These are phyloP conservation scores for Melanotaenia parkinsoni DNA, from an alignment of 2,797 vertebrate species.

Conservation along the genomic window DNA sequence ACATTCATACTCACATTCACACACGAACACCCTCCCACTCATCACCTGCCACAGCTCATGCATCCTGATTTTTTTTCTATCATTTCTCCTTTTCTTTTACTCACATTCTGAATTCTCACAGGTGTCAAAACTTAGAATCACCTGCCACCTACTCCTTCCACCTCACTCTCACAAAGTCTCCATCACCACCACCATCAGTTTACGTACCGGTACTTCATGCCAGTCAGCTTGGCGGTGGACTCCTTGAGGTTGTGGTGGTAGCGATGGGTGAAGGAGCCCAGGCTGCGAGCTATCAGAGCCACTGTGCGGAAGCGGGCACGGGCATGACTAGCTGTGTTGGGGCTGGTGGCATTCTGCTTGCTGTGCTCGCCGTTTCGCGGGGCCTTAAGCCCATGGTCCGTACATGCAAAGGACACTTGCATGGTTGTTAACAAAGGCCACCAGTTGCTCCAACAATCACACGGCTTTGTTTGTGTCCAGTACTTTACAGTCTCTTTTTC, in stretches of 20 bases:
- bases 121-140: slow-evolving; percentile 6
- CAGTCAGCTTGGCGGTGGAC: slow-evolving; percentile 97
- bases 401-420: slow-evolving; percentile 99
- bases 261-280: slow-evolving; percentile 95
- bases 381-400: slow-evolving; percentile 95
- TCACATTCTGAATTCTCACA: slow-evolving; percentile 8
- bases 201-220: slow-evolving; percentile 96
- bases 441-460: slow-evolving; percentile 35
- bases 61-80: slow-evolving; percentile 26
- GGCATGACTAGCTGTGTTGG: slow-evolving; percentile 87
- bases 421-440: slow-evolving; percentile 80
- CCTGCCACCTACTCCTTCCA: slow-evolving; percentile 4
- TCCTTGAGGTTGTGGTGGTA: slow-evolving; percentile 98
- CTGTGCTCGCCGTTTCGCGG: slow-evolving; percentile 93
- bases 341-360: slow-evolving; percentile 92
- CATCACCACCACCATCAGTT: slow-evolving; percentile 6
- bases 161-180: slow-evolving; percentile 28
- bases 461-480: slow-evolving; percentile 10
- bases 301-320: slow-evolving; percentile 95
- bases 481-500: slow-evolving; percentile 8
- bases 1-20: slow-evolving; percentile 24
- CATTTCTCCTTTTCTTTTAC: slow-evolving; percentile 3
- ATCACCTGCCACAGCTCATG: slow-evolving; percentile 60
- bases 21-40: slow-evolving; percentile 56
- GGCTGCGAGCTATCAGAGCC: slow-evolving; percentile 95